Evolutionary conservation across 2,888 invertebrate species (phyloP).

Genomic region (Syritta pipiens): DNA sequence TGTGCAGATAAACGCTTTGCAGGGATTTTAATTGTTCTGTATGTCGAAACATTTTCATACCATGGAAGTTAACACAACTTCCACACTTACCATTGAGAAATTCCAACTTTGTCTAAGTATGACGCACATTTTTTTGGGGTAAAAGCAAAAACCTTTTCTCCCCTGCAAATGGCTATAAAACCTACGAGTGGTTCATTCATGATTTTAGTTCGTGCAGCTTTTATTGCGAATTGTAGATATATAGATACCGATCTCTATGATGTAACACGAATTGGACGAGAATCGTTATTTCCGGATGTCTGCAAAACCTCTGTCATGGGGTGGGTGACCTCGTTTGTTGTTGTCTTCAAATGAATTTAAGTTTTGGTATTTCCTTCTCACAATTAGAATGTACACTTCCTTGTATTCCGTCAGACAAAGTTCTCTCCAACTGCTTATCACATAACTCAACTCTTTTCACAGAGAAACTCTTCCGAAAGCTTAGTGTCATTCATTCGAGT

Average conservation of each 20-base stretch:
- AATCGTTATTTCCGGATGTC: conserved; percentile 10
- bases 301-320: neutral
- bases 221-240: conserved; percentile 16
- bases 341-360: neutral
- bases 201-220: conserved; percentile 26
- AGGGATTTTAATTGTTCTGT: no score
- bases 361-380: neutral
- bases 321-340: neutral
- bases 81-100: neutral
- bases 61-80: no score
- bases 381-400: neutral
- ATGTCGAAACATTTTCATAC: no score
- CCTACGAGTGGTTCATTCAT: conserved; percentile 13
- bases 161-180: neutral
- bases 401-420: neutral
- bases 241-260: neutral
- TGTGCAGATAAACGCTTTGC: no score
- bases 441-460: neutral
- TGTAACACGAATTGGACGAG: neutral
- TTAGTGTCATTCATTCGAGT: neutral
- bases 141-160: neutral
- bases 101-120: neutral
- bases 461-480: neutral
- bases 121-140: conserved; percentile 22
- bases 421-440: neutral